A percentile compares a stretch with the other conserved stretches of the same genome.
phyloP scores from a whole-genome alignment of 2,113 vertebrate genomes.

The Rhynchomys soricoides region DNA sequence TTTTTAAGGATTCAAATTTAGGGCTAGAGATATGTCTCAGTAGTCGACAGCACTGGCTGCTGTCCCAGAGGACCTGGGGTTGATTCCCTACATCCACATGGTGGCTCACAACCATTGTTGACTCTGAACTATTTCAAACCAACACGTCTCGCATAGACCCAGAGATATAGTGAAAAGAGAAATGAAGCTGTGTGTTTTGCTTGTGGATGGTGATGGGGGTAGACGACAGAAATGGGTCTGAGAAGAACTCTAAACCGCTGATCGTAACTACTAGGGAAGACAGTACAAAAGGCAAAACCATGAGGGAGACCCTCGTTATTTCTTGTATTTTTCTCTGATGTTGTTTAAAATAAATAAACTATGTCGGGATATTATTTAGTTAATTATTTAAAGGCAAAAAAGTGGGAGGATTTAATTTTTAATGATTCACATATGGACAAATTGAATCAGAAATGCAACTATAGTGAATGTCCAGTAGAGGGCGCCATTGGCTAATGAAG shows the following conservation, averaged over 20 bases:
- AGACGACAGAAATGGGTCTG: neutral
- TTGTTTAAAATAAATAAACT: neutral
- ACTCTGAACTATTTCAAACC: neutral
- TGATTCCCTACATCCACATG: too few species aligned
- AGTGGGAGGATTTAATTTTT: neutral
- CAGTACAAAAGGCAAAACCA: neutral
- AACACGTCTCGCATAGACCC: neutral
- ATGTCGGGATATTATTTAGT: neutral
- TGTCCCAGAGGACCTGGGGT: too few species aligned
- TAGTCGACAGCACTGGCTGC: neutral
- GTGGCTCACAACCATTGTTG: neutral
- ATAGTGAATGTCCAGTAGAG: slow-evolving; percentile 23
- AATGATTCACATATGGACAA: neutral
- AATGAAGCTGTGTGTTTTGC: neutral
- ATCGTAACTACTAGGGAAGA: neutral
- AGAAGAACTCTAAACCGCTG: neutral
- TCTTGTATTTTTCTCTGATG: neutral
- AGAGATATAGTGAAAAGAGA: neutral
- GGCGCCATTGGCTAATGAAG: neutral
- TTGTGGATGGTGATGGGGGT: neutral
- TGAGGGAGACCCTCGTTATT: neutral
- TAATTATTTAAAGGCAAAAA: neutral
- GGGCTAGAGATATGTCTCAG: neutral
- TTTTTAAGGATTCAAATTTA: neutral
- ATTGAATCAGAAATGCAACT: slow-evolving; percentile 1